Evolutionary conservation across 30 jellyfish, hydroid and myxozoan species (phyloP), one percentile per base, ranked within the genome.

Genomic region (Pelagia noctiluca): DNA sequence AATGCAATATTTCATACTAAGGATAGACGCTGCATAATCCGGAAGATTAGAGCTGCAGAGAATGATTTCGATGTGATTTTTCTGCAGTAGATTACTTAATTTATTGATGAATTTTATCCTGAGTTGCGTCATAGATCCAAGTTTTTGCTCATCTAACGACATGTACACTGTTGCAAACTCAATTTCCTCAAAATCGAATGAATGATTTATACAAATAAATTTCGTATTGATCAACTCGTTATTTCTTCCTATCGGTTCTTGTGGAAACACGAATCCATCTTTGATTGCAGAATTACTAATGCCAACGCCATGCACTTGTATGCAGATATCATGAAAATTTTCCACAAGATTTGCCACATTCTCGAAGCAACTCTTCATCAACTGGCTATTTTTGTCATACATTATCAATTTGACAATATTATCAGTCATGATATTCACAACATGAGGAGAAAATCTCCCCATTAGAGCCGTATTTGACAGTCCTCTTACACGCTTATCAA

Each of bases 241-340:
- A 16, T n/a, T 7, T 1, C 35, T 32, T 19, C 78, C 85, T 19
- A 50, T n/a, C 0, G 86, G 72, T 11, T 49, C 52, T 2, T 35
- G 42, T 32, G 54, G 74, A 3, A 82, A 13, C 19, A 82, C 35
- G 60, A 82, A 69, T 1, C 92, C 92, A 29, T 52, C 50, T 12
- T 31, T 53, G 21, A 69, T 50, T 50, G 63, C 34, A 24, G 92
- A 26, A 57, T 82, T 71, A 11, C 48, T 1, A 0, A 82, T 12
- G 35, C 76, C 62, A 30, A 69, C 70, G 5, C 86, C 86, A 48
- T 64, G 24, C 2, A 34, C 78, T 25, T 34, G 36, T 36, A 82
- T 53, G 63, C 92, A 82, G 11, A 82, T 53, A 19, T 82, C 86
- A 21, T 48, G 21, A 60, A 82, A 70, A 49, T 69, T 34, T 16